Conservation (phyloP, 2,888 invertebrate genomes). For the Ophraella communa region DNA sequence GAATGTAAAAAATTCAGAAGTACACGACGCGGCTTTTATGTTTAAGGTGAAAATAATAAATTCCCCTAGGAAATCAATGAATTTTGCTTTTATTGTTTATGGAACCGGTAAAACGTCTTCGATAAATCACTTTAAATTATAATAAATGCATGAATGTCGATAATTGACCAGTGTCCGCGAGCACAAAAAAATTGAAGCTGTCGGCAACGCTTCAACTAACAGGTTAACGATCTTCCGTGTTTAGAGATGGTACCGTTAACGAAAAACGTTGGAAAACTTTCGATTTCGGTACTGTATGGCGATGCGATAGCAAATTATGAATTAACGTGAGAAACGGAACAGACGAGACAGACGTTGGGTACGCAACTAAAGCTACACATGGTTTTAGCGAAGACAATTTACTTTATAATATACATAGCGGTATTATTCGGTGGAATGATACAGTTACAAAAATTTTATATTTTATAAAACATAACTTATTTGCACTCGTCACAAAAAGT, state of each 20-base stretch:
- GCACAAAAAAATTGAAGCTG: constrained; percentile 27
- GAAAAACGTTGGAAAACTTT: background rate
- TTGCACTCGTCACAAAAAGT: too few species aligned
- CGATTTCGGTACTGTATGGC: background rate
- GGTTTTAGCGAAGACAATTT: too few species aligned
- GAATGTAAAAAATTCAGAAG: too few species aligned
- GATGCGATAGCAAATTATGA: background rate
- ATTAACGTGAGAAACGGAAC: background rate
- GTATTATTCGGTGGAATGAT: too few species aligned
- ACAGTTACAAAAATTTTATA: too few species aligned
- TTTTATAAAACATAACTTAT: too few species aligned
- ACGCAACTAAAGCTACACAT: too few species aligned
- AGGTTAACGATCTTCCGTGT: constrained; percentile 28
- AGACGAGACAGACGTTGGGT: too few species aligned
- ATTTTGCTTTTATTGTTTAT: constrained; percentile 26
- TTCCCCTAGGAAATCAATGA: constrained; percentile 23
- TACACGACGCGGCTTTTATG: background rate
- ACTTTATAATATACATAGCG: too few species aligned
- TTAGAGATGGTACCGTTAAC: constrained; percentile 5
- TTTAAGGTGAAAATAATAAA: constrained; percentile 10
- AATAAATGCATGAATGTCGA: constrained; percentile 23
- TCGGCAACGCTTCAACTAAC: constrained; percentile 25
- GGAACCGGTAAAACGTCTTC: constrained; percentile 20
- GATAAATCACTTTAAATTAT: constrained; percentile 21
- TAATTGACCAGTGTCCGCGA: constrained; percentile 26